Evolutionary conservation across 2,113 vertebrate species (phyloP).

Genomic region (Puma concolor): DNA sequence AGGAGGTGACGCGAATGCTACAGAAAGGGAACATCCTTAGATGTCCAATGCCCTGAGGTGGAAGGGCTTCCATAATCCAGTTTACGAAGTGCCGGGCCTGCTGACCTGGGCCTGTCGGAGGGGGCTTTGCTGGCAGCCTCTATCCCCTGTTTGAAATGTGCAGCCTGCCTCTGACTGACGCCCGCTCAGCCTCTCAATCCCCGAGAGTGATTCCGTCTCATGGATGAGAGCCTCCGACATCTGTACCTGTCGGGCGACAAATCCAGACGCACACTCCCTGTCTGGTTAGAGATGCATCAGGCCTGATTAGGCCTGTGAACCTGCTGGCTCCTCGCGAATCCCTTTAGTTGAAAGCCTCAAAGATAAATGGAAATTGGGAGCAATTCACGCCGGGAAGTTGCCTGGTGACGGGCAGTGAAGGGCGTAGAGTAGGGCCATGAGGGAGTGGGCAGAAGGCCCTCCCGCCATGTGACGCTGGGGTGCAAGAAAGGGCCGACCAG

Average conservation of each 20-base stretch:
- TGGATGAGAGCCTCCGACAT: constrained; percentile 64
- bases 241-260: constrained; percentile 50
- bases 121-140: not conserved
- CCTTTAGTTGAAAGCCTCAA: not conserved
- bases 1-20: not conserved
- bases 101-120: not conserved
- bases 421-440: not conserved
- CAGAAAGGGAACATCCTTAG: not conserved
- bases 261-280: not conserved
- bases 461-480: accelerated
- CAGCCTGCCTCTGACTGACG: not conserved
- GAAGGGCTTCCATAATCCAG: not conserved
- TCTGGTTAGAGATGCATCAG: constrained; percentile 6
- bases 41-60: not conserved
- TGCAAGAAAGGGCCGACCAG: not conserved
- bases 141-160: accelerated
- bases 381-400: not conserved
- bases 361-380: not conserved
- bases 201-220: constrained; percentile 38
- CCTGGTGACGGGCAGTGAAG: not conserved
- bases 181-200: not conserved
- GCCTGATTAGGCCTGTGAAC: not conserved
- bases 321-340: not conserved
- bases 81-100: no score
- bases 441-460: not conserved